Conservation (phyloP, 1,140 invertebrate genomes). For the Holotrichia oblita region DNA sequence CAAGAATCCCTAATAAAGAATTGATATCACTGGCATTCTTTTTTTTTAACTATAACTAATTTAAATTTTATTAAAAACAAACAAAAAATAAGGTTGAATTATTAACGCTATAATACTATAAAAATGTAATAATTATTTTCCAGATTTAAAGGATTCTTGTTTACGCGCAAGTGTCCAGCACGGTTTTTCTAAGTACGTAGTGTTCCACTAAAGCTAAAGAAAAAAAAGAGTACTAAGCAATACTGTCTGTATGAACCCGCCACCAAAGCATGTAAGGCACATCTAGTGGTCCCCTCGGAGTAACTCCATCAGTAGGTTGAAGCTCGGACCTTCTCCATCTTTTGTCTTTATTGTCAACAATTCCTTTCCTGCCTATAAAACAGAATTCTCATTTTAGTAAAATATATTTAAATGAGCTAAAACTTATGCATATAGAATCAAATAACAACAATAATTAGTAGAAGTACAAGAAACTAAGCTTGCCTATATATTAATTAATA, state of each 20-base stretch:
- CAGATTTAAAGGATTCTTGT: not conserved
- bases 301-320: constrained; percentile 95
- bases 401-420: too few relatives aligned
- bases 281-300: constrained; percentile 87
- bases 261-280: constrained; percentile 45
- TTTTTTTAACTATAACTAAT: too few relatives aligned
- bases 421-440: too few relatives aligned
- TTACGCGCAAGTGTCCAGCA: constrained; percentile 50
- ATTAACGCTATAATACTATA: not conserved
- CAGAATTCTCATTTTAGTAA: too few relatives aligned
- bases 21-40: not conserved
- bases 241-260: constrained; percentile 47
- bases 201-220: constrained; percentile 55
- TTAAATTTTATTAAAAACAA: too few relatives aligned
- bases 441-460: too few relatives aligned
- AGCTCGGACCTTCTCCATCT: constrained; percentile 87
- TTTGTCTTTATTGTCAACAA: constrained; percentile 86
- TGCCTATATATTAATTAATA: too few relatives aligned
- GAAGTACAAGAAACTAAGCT: too few relatives aligned
- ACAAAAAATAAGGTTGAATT: not conserved
- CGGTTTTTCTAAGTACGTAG: constrained; percentile 55
- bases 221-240: constrained; percentile 46
- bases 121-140: not conserved
- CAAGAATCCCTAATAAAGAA: constrained; percentile 41
- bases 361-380: constrained; percentile 85